Percentiles rank a stretch among this genome's conserved stretches.
Evolutionary conservation across 2,113 vertebrate species (phyloP).

Genomic region (Synodontis membranacea): DNA sequence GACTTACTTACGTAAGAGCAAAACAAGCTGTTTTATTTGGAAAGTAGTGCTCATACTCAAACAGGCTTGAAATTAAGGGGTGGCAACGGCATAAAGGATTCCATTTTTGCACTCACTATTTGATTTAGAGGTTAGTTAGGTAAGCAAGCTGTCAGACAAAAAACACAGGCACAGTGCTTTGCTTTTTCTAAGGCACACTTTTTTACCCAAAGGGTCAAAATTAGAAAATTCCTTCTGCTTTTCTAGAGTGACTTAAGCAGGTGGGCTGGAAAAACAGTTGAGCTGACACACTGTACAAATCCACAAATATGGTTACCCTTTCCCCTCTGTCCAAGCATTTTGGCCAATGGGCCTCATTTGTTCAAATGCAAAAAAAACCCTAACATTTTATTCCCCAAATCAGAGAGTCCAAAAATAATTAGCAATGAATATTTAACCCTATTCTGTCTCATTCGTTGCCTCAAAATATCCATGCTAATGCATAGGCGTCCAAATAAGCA

Average conservation of each 20-base stretch:
- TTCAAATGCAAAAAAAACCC: background rate
- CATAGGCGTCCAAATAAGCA: conserved; percentile 7
- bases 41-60: conserved; percentile 66
- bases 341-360: background rate
- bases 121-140: conserved; percentile 66
- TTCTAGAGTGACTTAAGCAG: conserved; percentile 57
- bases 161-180: conserved; percentile 56
- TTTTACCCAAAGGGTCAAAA: conserved; percentile 42
- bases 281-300: background rate
- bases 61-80: conserved; percentile 61
- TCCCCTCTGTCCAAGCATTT: background rate
- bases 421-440: background rate
- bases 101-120: conserved; percentile 59
- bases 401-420: background rate
- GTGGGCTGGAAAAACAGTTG: conserved; percentile 39
- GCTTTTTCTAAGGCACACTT: conserved; percentile 43
- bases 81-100: conserved; percentile 63
- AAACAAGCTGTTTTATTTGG: conserved; percentile 75
- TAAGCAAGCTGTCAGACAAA: conserved; percentile 55
- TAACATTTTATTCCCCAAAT: background rate
- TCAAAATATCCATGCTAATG: conserved; percentile 8
- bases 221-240: conserved; percentile 53
- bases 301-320: conserved; percentile 1
- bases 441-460: no score
- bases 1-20: conserved; percentile 62